A percentile compares a stretch with the other conserved stretches of the same genome.
phyloP scores from a whole-genome alignment of 35 echinoderm and acorn worm species.

The Patiria miniata region DNA sequence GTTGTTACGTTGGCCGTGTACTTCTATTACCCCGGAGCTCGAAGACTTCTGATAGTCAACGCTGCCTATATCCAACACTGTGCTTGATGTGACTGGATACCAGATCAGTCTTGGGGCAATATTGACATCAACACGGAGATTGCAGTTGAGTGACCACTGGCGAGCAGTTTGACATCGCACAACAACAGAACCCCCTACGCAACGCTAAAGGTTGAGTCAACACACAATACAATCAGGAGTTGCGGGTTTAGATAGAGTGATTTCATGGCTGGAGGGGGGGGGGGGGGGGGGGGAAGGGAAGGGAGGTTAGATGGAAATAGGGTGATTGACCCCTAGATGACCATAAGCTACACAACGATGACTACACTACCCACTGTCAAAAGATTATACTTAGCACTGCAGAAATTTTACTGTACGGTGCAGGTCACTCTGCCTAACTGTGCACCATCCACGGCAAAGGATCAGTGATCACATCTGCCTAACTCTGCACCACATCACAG shows the following conservation, averaged over 20 bases:
- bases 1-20: too few species aligned
- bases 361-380: too few species aligned
- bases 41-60: too few species aligned
- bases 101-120: background rate
- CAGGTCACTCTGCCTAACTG: too few species aligned
- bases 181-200: background rate
- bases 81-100: background rate
- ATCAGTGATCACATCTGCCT: too few species aligned
- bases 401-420: too few species aligned
- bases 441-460: too few species aligned
- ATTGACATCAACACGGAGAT: background rate
- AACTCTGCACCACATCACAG: too few species aligned
- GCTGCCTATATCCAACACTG: too few species aligned
- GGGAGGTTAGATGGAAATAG: background rate
- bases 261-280: conserved; percentile 14
- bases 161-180: conserved; percentile 3
- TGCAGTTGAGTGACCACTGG: conserved; percentile 16
- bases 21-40: too few species aligned
- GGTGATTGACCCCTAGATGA: conserved; percentile 19
- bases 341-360: background rate
- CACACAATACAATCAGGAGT: conserved; percentile 4
- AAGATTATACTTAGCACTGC: too few species aligned
- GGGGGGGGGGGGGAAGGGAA: background rate
- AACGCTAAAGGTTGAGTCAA: background rate
- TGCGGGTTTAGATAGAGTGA: background rate